Evolutionary conservation across 2,888 invertebrate genomes (phyloP).

Genomic region (Drosophila nr. fundita): DNA sequence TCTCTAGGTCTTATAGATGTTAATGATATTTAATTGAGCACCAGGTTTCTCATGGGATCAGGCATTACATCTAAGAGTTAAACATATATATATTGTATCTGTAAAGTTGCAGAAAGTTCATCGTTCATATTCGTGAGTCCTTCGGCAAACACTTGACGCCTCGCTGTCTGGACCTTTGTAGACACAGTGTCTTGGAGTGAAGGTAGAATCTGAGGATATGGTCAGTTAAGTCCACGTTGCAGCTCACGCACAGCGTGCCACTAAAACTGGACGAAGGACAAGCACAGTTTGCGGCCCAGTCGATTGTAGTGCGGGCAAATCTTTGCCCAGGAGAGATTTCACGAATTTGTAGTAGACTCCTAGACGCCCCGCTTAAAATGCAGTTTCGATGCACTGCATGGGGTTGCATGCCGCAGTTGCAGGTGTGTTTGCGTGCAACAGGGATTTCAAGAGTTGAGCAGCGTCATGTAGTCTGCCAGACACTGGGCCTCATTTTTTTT

Average conservation of each 20-base stretch:
- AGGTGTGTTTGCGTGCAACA: slow-evolving; percentile 38
- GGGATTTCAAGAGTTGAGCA: slow-evolving; percentile 51
- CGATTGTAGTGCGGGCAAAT: slow-evolving; percentile 34
- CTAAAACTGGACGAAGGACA: slow-evolving; percentile 44
- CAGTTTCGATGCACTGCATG: slow-evolving; percentile 47
- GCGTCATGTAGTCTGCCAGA: slow-evolving; percentile 74
- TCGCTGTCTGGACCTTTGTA: slow-evolving; percentile 46
- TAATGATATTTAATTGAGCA: slow-evolving; percentile 6
- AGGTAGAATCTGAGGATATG: slow-evolving; percentile 19
- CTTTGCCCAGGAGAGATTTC: slow-evolving; percentile 11
- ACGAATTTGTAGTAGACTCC: slow-evolving; percentile 54
- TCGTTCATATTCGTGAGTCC: background rate
- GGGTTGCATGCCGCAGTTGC: slow-evolving; percentile 40
- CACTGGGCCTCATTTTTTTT: slow-evolving; percentile 3
- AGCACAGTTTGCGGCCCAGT: slow-evolving; percentile 45
- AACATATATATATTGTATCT: background rate
- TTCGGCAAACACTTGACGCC: slow-evolving; percentile 47
- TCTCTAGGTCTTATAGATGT: slow-evolving; percentile 12
- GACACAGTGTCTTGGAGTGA: background rate
- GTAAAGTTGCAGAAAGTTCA: background rate
- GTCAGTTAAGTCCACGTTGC: background rate
- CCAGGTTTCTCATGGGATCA: slow-evolving; percentile 4
- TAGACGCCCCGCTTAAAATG: slow-evolving; percentile 64
- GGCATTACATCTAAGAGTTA: background rate
- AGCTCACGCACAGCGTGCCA: slow-evolving; percentile 31